Base-by-base conservation (phyloP, 2,113 vertebrate genomes). In the Sturnira hondurensis region DNA sequence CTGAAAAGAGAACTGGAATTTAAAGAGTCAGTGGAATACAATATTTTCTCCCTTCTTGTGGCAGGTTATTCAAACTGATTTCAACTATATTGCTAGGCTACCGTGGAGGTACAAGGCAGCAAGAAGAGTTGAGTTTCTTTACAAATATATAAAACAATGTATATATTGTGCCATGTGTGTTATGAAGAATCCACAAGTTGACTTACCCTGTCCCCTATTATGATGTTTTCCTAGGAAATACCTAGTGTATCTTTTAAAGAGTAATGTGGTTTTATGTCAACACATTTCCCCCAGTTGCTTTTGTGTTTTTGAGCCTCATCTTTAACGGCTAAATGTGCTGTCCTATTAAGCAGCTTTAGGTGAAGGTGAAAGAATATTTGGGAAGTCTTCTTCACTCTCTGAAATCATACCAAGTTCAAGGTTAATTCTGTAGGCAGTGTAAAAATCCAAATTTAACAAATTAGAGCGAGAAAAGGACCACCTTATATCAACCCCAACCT, bases 21-120 rank as follows among this genome's bases (percentile, higher is more conserved):
- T 84, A 80, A 91, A 74, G 28, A 2, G 19, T 82, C 58, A n/a
- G 1, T 85, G 4, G 38, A 91, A 61, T 63, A 67, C n/a, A 33
- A 36, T 93, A 41, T 1, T 3, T 97, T 92, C 67, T 14, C 5
- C 63, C 80, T 73, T 54, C 4, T 6, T 33, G 73, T 93, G 76
- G 1, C 4, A 96, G 16, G 1, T 67, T 97, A 95, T 94, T 90
- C 28, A 61, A 11, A 76, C 61, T 89, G 8, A 80, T 93, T 96
- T 78, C 22, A 93, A 65, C 1, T 10, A 63, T 26, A 86, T 1
- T 84, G 15, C 20, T 22, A 26, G 13, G 31, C 8, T n/a, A 43
- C 16, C 74, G 3, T 36, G 3, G 16, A 14, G 63, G 6, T 58
- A 83, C 24, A 88, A 89, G 43, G 16, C 0, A 91, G 17, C 38